Evolutionary conservation across 1,140 invertebrate species (phyloP).

Genomic region (Saccostrea glomerata): DNA sequence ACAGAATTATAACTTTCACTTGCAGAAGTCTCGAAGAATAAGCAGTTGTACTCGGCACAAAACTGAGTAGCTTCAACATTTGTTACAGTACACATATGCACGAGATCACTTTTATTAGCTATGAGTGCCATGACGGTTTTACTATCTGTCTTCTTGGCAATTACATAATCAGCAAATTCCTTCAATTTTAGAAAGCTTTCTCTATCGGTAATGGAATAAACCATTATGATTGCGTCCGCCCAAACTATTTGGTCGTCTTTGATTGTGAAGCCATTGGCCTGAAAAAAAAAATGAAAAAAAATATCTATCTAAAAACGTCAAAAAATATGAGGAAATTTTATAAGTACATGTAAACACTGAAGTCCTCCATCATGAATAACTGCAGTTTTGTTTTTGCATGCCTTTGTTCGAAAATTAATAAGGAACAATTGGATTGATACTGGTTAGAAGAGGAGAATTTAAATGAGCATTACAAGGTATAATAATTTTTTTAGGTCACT

Average conservation of each 20-base stretch:
- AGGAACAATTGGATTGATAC: too few species aligned
- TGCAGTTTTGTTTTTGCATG: too few species aligned
- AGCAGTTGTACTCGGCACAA: slow-evolving; percentile 64
- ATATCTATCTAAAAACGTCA: background rate
- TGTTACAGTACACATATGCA: slow-evolving; percentile 66
- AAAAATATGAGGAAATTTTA: too few species aligned
- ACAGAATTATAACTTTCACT: slow-evolving; percentile 70
- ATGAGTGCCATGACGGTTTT: slow-evolving; percentile 97
- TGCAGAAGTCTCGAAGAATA: slow-evolving; percentile 71
- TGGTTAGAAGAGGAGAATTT: too few species aligned
- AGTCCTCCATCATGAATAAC: too few species aligned
- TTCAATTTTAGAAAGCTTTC: slow-evolving; percentile 94
- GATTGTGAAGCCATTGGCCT: slow-evolving; percentile 49
- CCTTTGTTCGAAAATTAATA: too few species aligned
- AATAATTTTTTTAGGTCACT: too few species aligned
- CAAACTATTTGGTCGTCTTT: slow-evolving; percentile 83
- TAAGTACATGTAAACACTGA: too few species aligned
- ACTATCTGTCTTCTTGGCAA: slow-evolving; percentile 92
- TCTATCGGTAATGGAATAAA: slow-evolving; percentile 94
- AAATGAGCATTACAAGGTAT: too few species aligned
- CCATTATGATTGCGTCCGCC: slow-evolving; percentile 80
- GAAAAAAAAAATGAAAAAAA: background rate
- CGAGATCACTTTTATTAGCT: slow-evolving; percentile 96
- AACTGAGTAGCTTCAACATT: slow-evolving; percentile 61
- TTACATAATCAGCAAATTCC: slow-evolving; percentile 94